Conservation (phyloP, 2,797 vertebrate genomes). For the Austrolebias charrua region DNA sequence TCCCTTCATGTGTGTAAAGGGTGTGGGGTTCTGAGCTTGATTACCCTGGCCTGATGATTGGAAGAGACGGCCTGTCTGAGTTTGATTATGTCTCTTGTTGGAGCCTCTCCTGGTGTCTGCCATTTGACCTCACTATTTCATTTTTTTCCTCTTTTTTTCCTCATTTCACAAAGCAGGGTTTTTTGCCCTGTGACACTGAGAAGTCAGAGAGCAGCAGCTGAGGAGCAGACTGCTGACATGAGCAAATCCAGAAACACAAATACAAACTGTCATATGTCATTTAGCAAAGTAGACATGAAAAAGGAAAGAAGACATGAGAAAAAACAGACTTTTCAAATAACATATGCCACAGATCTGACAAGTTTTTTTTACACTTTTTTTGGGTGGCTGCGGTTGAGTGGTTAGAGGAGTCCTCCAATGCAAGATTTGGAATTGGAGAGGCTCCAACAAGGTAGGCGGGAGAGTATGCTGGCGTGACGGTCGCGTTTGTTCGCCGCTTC, state of each 20-base stretch:
- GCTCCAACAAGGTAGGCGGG: too few relatives aligned
- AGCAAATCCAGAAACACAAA: constrained; percentile 27
- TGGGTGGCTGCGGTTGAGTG: too few relatives aligned
- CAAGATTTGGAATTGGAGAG: too few relatives aligned
- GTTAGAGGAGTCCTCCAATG: too few relatives aligned
- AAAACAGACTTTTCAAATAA: background rate
- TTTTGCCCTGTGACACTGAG: constrained; percentile 29
- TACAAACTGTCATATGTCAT: background rate
- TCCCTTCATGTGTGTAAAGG: constrained; percentile 16
- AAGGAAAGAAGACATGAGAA: background rate
- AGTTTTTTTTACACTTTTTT: too few relatives aligned
- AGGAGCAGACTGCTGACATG: constrained; percentile 41
- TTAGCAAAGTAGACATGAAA: background rate
- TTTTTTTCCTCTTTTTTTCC: constrained; percentile 7
- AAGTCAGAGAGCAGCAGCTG: constrained; percentile 29
- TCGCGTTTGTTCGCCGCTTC: too few relatives aligned
- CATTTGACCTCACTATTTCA: constrained; percentile 34
- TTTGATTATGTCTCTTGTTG: constrained; percentile 57
- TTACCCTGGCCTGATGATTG: constrained; percentile 54
- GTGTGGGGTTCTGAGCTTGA: constrained; percentile 53
- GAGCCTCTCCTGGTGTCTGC: constrained; percentile 37
- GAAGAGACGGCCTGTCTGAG: constrained; percentile 49
- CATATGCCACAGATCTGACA: constrained; percentile 16
- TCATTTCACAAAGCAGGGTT: constrained; percentile 13
- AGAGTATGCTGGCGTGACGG: too few relatives aligned